These are phyloP conservation scores for Ips typographus DNA, from an alignment of 1,140 invertebrate species.

Conservation along the genomic window DNA sequence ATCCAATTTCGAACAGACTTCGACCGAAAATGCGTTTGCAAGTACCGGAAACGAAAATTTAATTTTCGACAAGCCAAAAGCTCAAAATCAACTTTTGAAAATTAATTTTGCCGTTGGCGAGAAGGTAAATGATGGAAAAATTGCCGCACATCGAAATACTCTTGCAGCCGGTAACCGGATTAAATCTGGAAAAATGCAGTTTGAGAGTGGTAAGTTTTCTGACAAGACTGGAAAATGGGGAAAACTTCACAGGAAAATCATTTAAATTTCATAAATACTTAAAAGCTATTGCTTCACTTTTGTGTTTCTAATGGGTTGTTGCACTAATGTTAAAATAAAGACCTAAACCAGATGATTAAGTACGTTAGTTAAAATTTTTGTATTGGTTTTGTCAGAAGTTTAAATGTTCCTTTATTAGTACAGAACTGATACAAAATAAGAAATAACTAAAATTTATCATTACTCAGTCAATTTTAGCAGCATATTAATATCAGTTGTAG, in stretches of 20 bases:
- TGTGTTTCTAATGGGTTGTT: too few relatives aligned
- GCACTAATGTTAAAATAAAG: too few relatives aligned
- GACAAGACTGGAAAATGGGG: neutral
- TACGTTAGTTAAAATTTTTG: too few relatives aligned
- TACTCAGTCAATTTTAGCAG: neutral
- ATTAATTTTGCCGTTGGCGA: slow-evolving; percentile 4
- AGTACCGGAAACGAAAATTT: slow-evolving; percentile 15
- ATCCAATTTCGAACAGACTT: slow-evolving; percentile 4
- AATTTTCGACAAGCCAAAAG: slow-evolving; percentile 6
- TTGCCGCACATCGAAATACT: neutral
- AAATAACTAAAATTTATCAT: neutral
- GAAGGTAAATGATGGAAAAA: slow-evolving; percentile 15
- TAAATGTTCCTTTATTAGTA: neutral
- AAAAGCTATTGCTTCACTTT: too few relatives aligned
- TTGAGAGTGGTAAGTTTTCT: slow-evolving; percentile 16
- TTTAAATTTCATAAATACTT: neutral
- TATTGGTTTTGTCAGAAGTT: too few relatives aligned
- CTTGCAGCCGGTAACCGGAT: slow-evolving; percentile 8
- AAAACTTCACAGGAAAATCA: neutral
- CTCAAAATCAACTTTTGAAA: slow-evolving; percentile 12
- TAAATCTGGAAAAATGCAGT: slow-evolving; percentile 15
- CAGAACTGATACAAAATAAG: neutral
- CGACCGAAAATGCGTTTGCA: slow-evolving; percentile 3
- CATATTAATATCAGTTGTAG: neutral
- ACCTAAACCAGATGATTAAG: too few relatives aligned